A percentile compares a stretch with the other conserved stretches of the same genome.
These are phyloP conservation scores for Oryzias melastigma DNA, from an alignment of 2,113 vertebrate genomes.

Conservation along the genomic window DNA sequence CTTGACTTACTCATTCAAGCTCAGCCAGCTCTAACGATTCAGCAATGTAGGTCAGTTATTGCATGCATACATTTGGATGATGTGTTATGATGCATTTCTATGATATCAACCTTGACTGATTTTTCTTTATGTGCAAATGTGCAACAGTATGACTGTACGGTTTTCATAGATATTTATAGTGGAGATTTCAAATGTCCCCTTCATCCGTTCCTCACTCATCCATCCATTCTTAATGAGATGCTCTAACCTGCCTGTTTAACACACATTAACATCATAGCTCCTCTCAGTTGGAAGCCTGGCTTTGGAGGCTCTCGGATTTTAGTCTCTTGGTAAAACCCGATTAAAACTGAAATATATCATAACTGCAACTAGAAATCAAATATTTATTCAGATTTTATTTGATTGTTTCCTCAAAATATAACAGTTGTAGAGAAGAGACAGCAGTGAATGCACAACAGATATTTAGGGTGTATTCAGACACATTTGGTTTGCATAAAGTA, in stretches of 20 bases:
- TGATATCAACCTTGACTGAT: neutral
- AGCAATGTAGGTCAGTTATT: slow-evolving; percentile 4
- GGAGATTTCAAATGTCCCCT: slow-evolving; percentile 47
- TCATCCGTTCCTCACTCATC: slow-evolving; percentile 41
- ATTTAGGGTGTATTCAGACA: too few species aligned
- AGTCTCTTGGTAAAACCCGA: too few species aligned
- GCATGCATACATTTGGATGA: neutral
- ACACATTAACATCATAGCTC: slow-evolving; percentile 61
- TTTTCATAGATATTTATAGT: neutral
- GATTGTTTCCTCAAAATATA: too few species aligned
- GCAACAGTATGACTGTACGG: slow-evolving; percentile 3
- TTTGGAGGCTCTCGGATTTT: slow-evolving; percentile 28
- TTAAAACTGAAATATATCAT: too few species aligned
- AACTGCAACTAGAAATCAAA: too few species aligned
- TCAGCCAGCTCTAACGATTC: neutral
- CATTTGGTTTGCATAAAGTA: too few species aligned
- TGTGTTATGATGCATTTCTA: neutral
- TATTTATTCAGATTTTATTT: too few species aligned
- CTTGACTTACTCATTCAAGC: slow-evolving; percentile 10
- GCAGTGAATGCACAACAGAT: too few species aligned
- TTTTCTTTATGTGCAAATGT: slow-evolving; percentile 7
- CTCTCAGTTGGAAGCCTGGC: slow-evolving; percentile 60
- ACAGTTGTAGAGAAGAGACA: too few species aligned
- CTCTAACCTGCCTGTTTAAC: slow-evolving; percentile 69
- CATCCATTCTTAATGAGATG: slow-evolving; percentile 59